These are phyloP conservation scores for Campylomormyrus numenius DNA, from an alignment of 2,113 vertebrate species.

Conservation along the genomic window DNA sequence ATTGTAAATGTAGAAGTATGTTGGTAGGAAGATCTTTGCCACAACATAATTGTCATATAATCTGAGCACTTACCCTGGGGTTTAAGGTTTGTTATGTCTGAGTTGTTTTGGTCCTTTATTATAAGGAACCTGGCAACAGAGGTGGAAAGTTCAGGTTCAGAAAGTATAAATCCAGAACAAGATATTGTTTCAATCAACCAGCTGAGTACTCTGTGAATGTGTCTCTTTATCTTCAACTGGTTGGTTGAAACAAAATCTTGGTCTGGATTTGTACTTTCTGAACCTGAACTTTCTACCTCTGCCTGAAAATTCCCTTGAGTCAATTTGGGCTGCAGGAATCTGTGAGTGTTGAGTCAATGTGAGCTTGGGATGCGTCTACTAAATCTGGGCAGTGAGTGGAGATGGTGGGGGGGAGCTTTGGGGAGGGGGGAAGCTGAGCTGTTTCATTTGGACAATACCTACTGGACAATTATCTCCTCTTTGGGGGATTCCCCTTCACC, in stretches of 20 bases:
- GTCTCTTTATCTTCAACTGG: not conserved
- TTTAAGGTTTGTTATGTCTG: conserved; percentile 37
- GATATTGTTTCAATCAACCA: not conserved
- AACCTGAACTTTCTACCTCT: not conserved
- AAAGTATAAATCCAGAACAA: not conserved
- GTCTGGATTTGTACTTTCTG: not conserved
- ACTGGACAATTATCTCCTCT: not conserved
- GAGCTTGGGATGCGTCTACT: not conserved
- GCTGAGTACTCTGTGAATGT: not conserved
- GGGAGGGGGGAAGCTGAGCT: not conserved
- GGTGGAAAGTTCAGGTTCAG: not conserved
- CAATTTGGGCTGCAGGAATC: not conserved
- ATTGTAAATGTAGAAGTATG: conserved; percentile 30
- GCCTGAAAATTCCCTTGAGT: not conserved
- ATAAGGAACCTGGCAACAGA: conserved; percentile 16
- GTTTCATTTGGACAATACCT: not conserved
- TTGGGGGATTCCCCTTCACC: not conserved
- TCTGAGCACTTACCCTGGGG: conserved; percentile 43
- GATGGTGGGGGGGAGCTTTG: not conserved
- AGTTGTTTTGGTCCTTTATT: conserved; percentile 42
- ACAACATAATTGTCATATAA: conserved; percentile 38
- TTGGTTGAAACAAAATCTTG: not conserved
- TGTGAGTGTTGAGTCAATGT: conserved; percentile 6
- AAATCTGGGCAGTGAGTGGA: not conserved
- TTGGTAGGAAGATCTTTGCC: conserved; percentile 25